Percentiles rank a stretch among this genome's conserved stretches.
These are phyloP conservation scores for Hetaerina americana DNA, from an alignment of 1,140 invertebrate genomes.

Conservation along the genomic window DNA sequence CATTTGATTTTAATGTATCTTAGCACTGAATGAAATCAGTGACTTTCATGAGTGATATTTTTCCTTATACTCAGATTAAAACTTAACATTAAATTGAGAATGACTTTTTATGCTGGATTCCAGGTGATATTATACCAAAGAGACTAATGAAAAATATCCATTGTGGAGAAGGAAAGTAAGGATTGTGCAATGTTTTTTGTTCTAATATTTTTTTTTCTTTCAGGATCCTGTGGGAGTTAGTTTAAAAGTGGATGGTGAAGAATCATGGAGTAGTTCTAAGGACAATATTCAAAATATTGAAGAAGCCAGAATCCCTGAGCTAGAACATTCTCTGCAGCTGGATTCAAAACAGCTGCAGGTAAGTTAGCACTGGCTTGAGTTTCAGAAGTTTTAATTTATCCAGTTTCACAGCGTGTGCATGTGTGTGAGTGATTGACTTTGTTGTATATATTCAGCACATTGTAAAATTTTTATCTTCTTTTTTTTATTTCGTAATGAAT, in stretches of 20 bases:
- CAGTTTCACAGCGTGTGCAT: not conserved
- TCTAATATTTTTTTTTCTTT: too few relatives aligned
- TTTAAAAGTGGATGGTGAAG: not conserved
- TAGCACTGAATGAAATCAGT: too few relatives aligned
- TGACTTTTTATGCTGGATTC: too few relatives aligned
- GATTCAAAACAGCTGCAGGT: conserved; percentile 6
- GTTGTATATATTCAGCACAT: not conserved
- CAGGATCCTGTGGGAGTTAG: not conserved
- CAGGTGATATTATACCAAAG: too few relatives aligned
- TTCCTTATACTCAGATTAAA: too few relatives aligned
- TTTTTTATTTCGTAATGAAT: not conserved
- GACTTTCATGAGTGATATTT: too few relatives aligned
- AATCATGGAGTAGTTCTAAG: not conserved
- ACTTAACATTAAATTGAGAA: too few relatives aligned
- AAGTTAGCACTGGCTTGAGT: not conserved
- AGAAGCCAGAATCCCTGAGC: conserved; percentile 6
- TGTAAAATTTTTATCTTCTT: not conserved
- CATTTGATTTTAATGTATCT: too few relatives aligned
- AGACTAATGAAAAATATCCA: too few relatives aligned
- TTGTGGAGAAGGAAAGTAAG: too few relatives aligned
- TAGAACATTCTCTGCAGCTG: conserved; percentile 4
- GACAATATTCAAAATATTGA: not conserved
- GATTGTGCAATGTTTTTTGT: too few relatives aligned
- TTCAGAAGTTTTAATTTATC: not conserved
- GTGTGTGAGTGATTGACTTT: not conserved